phyloP scores from a whole-genome alignment of 92 coral and sea anemone species.

The Siderastrea siderea region DNA sequence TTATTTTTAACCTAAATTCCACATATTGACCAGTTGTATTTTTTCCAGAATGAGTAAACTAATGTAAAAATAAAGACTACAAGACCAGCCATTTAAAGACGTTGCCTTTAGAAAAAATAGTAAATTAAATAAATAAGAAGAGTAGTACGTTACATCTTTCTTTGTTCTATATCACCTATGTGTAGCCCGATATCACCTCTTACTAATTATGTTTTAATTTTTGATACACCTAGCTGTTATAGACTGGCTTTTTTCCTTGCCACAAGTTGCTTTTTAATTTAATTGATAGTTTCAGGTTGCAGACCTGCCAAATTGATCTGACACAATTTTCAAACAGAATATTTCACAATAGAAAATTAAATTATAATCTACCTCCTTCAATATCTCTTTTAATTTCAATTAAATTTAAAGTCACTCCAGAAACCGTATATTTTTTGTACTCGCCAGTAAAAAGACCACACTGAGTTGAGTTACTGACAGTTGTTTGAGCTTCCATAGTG shows the following conservation, averaged over 20 bases:
- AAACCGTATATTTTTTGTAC: too few relatives aligned
- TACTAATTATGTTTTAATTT: not conserved
- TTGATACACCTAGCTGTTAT: conserved; percentile 2
- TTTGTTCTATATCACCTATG: too few relatives aligned
- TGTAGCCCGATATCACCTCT: not conserved
- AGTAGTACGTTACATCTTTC: too few relatives aligned
- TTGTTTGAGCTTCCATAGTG: too few relatives aligned
- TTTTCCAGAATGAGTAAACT: not conserved
- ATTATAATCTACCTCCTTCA: too few relatives aligned
- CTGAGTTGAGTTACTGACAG: too few relatives aligned
- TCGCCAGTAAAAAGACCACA: too few relatives aligned
- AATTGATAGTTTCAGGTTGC: not conserved
- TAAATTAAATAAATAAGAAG: not conserved
- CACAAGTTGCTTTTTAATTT: not conserved
- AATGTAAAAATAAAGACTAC: not conserved
- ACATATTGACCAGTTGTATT: too few relatives aligned
- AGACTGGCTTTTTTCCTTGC: not conserved
- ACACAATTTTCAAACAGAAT: not conserved
- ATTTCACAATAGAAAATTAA: too few relatives aligned
- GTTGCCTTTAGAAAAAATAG: not conserved
- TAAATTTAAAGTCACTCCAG: too few relatives aligned
- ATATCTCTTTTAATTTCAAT: too few relatives aligned
- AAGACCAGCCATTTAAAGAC: too few relatives aligned
- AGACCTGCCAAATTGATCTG: not conserved
- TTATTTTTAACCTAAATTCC: not conserved